These are phyloP conservation scores for Euplagia quadripunctaria DNA, from an alignment of 2,888 invertebrate species.

Conservation along the genomic window DNA sequence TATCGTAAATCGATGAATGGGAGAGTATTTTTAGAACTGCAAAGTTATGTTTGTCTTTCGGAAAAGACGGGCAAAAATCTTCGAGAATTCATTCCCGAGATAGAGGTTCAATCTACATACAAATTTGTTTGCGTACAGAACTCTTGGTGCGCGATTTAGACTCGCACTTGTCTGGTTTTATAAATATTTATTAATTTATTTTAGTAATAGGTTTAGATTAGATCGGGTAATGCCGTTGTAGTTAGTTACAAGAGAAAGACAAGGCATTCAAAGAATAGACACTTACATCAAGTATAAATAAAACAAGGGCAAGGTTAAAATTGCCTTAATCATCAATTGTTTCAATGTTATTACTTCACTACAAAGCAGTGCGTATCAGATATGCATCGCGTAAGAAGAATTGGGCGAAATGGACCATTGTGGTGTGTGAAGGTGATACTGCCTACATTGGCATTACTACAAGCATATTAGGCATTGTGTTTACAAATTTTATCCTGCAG, in stretches of 20 bases:
- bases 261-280: not conserved
- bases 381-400: constrained; percentile 3
- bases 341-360: constrained; percentile 9
- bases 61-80: too few species aligned
- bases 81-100: too few species aligned
- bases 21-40: too few species aligned
- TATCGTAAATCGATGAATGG: too few species aligned
- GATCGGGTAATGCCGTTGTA: too few species aligned
- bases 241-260: not conserved
- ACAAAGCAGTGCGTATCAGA: not conserved
- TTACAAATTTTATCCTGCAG: constrained; percentile 1
- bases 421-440: constrained; percentile 11
- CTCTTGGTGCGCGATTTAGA: too few species aligned
- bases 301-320: not conserved
- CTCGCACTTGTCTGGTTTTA: too few species aligned
- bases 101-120: too few species aligned
- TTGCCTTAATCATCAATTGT: constrained; percentile 11
- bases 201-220: too few species aligned
- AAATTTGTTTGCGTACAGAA: too few species aligned
- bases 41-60: too few species aligned
- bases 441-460: constrained; percentile 1
- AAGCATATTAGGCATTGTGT: not conserved
- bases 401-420: constrained; percentile 14
- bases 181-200: too few species aligned
- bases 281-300: not conserved